Evolutionary conservation across 92 coral and sea anemone genomes (phyloP), one percentile per base, ranked within the genome.

Genomic region (Umimayanthus chanpuru): DNA sequence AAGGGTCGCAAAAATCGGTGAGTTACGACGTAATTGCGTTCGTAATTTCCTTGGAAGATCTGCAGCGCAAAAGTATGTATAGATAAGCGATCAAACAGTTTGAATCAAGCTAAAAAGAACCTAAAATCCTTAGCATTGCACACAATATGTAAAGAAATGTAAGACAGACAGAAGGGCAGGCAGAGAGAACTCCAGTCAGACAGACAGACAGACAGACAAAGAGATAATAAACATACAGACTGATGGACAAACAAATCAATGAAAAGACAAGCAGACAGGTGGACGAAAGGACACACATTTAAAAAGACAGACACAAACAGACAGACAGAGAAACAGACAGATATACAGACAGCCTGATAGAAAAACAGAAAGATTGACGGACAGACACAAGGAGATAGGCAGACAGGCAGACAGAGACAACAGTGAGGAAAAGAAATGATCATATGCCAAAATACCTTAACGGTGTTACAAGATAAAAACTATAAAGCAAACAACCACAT

Each of bases 41-140:
- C 88, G 41, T 85, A 82, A 85, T 90, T 90, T 49, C 87, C 93
- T n/a, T 53, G 81, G 88, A 90, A 90, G 43, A 81, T 82, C 93
- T 90, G 82, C 26, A 84, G 2, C 10, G 49, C 21, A 76, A 14
- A 81, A 47, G 15, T 8, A 18, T 18, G 32, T 49, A 15, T 36
- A 9, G 80, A 39, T 77, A 4, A 40, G 61, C 2, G 6, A 56
- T 56, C 8, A 5, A 5, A 61, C 39, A 1, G 5, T 16, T 1
- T 12, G 21, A 8, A 28, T 11, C 76, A 71, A 47, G 10, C 50
- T 47, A 47, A 20, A 39, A 73, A 20, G 21, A 0, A 20, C 68
- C 9, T 18, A 61, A 32, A 32, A 70, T 11, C 29, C 73, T 23
- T n/a, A 67, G 1, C 30, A 6, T 9, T 28, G 14, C 40, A 67